phyloP scores from a whole-genome alignment of 2,797 vertebrate species.

The Thamnophis elegans region DNA sequence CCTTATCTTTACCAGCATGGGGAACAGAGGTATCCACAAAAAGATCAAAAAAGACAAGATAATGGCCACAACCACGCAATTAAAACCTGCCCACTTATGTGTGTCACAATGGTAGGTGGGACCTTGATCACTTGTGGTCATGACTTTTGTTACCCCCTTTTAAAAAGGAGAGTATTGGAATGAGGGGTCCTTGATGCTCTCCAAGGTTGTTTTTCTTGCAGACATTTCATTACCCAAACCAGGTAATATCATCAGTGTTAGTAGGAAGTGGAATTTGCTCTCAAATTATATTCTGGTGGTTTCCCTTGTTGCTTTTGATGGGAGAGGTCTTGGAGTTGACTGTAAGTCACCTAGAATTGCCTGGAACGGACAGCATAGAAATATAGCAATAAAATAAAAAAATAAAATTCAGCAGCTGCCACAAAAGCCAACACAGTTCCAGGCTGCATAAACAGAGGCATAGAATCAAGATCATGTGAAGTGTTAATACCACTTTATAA shows the following conservation, averaged over 20 bases:
- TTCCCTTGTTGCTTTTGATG: neutral
- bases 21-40: neutral
- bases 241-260: neutral
- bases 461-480: too few species aligned
- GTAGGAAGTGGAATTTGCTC: neutral
- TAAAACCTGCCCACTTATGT: neutral
- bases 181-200: neutral
- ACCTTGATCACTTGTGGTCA: neutral
- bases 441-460: too few species aligned
- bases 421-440: too few species aligned
- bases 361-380: neutral
- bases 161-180: neutral
- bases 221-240: neutral
- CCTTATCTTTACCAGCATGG: neutral
- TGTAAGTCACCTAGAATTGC: neutral
- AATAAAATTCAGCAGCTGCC: too few species aligned
- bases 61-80: neutral
- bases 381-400: neutral
- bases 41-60: neutral
- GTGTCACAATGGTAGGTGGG: neutral
- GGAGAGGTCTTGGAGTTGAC: neutral
- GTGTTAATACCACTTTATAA: too few species aligned
- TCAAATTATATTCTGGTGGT: neutral
- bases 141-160: neutral
- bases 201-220: neutral